Evolutionary conservation across 92 coral and sea anemone genomes (phyloP).

Genomic region (Porites evermanni): DNA sequence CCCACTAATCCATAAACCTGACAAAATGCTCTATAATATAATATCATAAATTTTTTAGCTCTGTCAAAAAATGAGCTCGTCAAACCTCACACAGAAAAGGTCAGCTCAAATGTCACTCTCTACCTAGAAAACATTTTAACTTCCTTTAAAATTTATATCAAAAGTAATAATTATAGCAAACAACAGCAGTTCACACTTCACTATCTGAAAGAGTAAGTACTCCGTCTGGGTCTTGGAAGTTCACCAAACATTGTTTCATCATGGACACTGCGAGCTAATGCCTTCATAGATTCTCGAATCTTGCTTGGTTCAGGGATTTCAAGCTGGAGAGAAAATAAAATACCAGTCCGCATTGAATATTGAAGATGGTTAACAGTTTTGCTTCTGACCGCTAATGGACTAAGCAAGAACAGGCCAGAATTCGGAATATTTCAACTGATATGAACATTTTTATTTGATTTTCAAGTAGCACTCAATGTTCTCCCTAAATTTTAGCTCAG

Average conservation of each 20-base stretch:
- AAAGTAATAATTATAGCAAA: neutral
- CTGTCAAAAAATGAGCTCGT: neutral
- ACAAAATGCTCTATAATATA: neutral
- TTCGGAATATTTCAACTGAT: too few relatives aligned
- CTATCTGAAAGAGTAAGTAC: conserved; percentile 52
- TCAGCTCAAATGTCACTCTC: neutral
- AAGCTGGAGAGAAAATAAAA: conserved; percentile 44
- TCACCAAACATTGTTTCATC: conserved; percentile 94
- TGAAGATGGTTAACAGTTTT: neutral
- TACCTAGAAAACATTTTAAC: neutral
- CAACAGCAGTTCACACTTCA: neutral
- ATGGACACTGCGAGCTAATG: conserved; percentile 93
- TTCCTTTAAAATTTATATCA: too few relatives aligned
- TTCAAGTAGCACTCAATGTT: too few relatives aligned
- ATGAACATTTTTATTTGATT: too few relatives aligned
- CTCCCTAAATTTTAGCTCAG: too few relatives aligned
- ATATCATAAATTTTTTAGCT: neutral
- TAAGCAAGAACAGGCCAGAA: too few relatives aligned
- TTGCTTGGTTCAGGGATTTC: conserved; percentile 86
- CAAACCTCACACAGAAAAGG: neutral
- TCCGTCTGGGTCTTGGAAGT: conserved; percentile 89
- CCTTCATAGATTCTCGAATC: conserved; percentile 94
- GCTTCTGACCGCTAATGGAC: neutral
- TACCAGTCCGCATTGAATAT: neutral
- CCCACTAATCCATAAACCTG: neutral